These are phyloP conservation scores for Mantis religiosa DNA, from an alignment of 2,888 invertebrate genomes.

Conservation along the genomic window DNA sequence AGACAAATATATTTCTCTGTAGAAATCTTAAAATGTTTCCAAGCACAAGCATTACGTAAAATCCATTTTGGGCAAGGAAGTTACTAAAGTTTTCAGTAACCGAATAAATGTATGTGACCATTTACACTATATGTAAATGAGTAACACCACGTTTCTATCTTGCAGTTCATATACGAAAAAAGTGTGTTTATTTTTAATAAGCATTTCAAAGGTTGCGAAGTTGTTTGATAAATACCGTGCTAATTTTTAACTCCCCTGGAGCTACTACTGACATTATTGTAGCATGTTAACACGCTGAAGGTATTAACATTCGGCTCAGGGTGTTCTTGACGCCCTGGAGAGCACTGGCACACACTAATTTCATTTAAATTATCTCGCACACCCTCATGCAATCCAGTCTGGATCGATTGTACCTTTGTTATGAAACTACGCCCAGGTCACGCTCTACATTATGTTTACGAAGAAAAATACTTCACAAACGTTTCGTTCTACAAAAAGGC, in stretches of 20 bases:
- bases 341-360: background rate
- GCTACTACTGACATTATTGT: background rate
- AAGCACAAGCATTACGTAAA: no score
- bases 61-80: no score
- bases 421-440: background rate
- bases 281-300: background rate
- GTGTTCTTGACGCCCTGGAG: background rate
- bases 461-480: background rate
- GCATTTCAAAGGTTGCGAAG: background rate
- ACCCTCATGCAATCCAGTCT: background rate
- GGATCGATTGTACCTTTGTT: background rate
- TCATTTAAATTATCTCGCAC: background rate
- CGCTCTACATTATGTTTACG: background rate
- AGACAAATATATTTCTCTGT: no score
- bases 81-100: no score
- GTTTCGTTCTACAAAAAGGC: no score
- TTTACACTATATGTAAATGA: background rate
- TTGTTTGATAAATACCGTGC: background rate
- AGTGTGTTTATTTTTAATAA: background rate
- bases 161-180: background rate
- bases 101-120: no score
- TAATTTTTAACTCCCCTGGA: background rate
- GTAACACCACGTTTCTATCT: background rate
- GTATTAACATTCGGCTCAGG: background rate
- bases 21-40: no score